Evolutionary conservation across 2,113 vertebrate species (phyloP).

Genomic region (Lipophrys pholis): DNA sequence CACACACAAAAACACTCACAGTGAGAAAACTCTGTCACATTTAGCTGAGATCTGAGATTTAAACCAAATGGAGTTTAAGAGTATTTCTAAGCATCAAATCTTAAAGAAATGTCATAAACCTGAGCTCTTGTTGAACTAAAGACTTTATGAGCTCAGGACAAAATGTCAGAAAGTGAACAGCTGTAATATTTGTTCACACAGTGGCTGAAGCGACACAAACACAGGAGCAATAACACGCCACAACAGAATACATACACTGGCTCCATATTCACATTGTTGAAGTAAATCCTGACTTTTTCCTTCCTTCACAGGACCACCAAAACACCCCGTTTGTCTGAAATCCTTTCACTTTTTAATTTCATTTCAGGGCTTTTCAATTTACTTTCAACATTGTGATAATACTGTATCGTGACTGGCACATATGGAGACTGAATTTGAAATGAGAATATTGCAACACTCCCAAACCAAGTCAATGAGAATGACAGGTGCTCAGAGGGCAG

Average conservation of each 20-base stretch:
- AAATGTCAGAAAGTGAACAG: no score
- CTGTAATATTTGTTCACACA: no score
- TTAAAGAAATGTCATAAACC: no score
- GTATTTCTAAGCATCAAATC: no score
- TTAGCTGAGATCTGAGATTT: background rate
- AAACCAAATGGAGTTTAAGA: background rate
- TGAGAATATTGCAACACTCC: constrained; percentile 2
- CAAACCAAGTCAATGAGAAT: constrained; percentile 29
- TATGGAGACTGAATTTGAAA: constrained; percentile 12
- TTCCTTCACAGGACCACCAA: background rate
- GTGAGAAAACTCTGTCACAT: background rate
- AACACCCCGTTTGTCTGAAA: background rate
- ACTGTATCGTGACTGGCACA: constrained; percentile 27
- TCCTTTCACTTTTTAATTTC: background rate
- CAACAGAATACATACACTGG: no score
- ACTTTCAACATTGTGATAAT: constrained; percentile 12
- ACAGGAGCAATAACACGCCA: no score
- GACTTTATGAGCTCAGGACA: no score
- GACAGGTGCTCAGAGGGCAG: constrained; percentile 47
- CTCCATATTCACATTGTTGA: background rate
- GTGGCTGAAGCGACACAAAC: no score
- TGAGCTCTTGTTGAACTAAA: no score
- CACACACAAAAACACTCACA: background rate
- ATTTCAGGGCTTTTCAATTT: background rate
- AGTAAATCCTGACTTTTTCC: background rate